A percentile compares a stretch with the other conserved stretches of the same genome.
These are phyloP conservation scores for Cranoglanis bouderius DNA, from an alignment of 2,113 vertebrate genomes.

Conservation along the genomic window DNA sequence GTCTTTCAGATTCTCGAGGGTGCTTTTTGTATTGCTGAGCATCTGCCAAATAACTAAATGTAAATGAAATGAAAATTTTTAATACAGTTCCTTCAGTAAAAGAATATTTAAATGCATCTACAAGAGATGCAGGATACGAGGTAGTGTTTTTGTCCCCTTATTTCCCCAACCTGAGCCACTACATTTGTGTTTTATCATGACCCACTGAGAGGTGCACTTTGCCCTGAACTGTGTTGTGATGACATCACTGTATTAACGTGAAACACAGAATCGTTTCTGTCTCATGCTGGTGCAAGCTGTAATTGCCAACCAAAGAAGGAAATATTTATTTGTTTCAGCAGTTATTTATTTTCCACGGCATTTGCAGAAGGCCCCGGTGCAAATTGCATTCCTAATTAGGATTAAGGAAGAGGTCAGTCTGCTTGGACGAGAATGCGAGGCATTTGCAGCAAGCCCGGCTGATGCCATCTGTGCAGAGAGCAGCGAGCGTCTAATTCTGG, in stretches of 20 bases:
- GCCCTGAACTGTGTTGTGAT: background rate
- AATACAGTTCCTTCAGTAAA: background rate
- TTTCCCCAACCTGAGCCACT: conserved; percentile 36
- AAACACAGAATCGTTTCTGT: no score
- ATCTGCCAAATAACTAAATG: background rate
- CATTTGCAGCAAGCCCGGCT: conserved; percentile 68
- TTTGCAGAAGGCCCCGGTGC: conserved; percentile 65
- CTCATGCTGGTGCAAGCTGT: background rate
- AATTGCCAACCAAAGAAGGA: conserved; percentile 12
- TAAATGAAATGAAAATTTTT: background rate
- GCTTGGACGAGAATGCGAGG: conserved; percentile 71
- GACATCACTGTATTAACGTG: background rate
- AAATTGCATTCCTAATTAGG: conserved; percentile 81
- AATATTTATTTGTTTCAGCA: conserved; percentile 37
- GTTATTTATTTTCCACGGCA: conserved; percentile 62
- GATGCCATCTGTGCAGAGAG: conserved; percentile 75
- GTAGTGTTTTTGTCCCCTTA: conserved; percentile 15
- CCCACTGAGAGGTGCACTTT: conserved; percentile 13
- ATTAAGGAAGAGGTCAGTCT: conserved; percentile 77
- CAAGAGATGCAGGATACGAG: background rate
- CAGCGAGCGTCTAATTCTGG: conserved; percentile 76
- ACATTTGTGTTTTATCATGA: conserved; percentile 52
- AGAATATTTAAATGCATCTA: background rate
- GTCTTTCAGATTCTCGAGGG: background rate
- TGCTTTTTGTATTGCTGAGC: background rate